Percentiles rank a stretch among this genome's conserved stretches.
Conservation (phyloP, 2,113 vertebrate genomes). For the Cyphomyrus discorhynchus region DNA sequence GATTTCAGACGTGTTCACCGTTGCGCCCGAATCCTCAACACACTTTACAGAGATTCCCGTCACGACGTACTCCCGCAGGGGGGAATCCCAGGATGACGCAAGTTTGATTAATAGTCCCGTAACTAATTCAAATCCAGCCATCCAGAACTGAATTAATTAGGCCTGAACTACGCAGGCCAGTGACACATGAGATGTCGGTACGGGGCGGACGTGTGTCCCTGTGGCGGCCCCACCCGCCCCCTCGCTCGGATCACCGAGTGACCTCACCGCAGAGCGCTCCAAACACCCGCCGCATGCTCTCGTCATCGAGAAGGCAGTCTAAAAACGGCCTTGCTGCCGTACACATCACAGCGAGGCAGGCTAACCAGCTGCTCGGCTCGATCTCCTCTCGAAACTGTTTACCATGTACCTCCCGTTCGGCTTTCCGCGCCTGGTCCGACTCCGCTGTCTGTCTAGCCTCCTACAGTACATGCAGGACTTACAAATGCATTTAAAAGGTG, state of each 20-base stretch:
- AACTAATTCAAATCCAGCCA: conserved; percentile 3
- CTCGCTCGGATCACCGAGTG: not conserved
- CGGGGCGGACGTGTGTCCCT: conserved; percentile 9
- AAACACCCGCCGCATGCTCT: not conserved
- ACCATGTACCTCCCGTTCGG: not conserved
- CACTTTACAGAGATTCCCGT: not conserved
- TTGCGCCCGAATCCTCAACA: not conserved
- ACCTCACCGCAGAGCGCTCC: not conserved
- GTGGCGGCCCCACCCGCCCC: not conserved
- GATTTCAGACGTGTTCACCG: not conserved
- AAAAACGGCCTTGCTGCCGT: not conserved
- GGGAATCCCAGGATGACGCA: not conserved
- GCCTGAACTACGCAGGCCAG: not conserved
- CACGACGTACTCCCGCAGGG: not conserved
- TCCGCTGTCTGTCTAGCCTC: not conserved
- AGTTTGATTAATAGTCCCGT: conserved; percentile 1
- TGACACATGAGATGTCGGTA: not conserved
- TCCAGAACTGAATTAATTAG: conserved; percentile 14
- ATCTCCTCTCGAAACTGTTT: not conserved
- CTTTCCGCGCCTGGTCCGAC: not conserved
- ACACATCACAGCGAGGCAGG: not conserved
- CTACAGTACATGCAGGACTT: not conserved
- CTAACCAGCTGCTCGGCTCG: not conserved
- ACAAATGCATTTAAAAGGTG: not conserved
- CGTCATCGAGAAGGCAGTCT: not conserved